These are phyloP conservation scores for Oryzias woworae DNA, from an alignment of 2,113 vertebrate genomes.

Conservation along the genomic window DNA sequence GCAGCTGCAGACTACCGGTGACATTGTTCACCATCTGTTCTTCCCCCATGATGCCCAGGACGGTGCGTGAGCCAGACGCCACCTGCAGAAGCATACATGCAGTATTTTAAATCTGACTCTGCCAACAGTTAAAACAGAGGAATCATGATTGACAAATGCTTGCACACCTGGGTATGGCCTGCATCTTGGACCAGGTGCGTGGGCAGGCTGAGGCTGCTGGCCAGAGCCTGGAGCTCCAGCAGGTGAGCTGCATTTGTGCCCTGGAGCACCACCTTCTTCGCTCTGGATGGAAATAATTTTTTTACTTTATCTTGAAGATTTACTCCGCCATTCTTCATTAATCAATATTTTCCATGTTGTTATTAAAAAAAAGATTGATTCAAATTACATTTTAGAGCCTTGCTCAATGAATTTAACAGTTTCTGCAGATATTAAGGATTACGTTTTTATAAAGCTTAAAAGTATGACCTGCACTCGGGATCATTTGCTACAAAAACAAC, in stretches of 20 bases:
- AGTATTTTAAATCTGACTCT: slow-evolving; percentile 45
- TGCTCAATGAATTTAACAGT: no score
- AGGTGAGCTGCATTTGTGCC: slow-evolving; percentile 81
- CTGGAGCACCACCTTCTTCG: slow-evolving; percentile 84
- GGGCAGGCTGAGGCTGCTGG: slow-evolving; percentile 81
- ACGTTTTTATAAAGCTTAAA: no score
- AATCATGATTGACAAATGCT: not conserved
- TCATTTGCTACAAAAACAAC: no score
- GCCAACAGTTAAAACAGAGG: slow-evolving; percentile 61
- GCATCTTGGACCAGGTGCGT: slow-evolving; percentile 83
- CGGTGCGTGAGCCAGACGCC: slow-evolving; percentile 80
- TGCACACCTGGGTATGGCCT: slow-evolving; percentile 80
- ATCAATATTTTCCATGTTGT: no score
- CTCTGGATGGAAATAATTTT: slow-evolving; percentile 47
- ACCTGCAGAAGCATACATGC: slow-evolving; percentile 64
- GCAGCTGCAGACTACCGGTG: slow-evolving; percentile 82
- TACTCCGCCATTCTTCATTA: no score
- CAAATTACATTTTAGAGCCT: no score
- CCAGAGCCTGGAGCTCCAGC: slow-evolving; percentile 81
- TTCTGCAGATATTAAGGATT: no score
- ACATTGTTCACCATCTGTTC: slow-evolving; percentile 84
- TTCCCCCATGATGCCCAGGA: slow-evolving; percentile 82
- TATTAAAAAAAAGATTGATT: no score
- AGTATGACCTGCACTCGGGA: no score
- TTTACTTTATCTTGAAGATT: no score